phyloP scores from a whole-genome alignment of 2,888 invertebrate genomes.

The Crematogaster levior region DNA sequence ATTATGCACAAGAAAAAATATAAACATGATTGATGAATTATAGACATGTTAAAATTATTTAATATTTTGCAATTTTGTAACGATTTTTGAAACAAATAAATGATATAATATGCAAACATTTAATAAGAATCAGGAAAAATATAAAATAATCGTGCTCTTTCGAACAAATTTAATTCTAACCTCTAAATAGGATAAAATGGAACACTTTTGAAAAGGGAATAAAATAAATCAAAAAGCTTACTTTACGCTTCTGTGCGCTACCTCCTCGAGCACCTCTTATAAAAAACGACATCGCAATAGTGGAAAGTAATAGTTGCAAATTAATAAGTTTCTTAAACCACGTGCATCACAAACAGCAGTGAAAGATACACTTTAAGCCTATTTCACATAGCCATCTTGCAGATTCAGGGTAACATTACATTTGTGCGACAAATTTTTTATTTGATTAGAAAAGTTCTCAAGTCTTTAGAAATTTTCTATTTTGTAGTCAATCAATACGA shows the following conservation, averaged over 20 bases:
- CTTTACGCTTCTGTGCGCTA: slow-evolving; percentile 78
- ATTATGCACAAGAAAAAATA: background rate
- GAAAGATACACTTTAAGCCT: no score
- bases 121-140: background rate
- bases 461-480: no score
- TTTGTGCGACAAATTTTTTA: no score
- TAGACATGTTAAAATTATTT: background rate
- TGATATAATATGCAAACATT: background rate
- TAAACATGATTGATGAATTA: background rate
- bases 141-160: background rate
- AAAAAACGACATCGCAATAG: slow-evolving; percentile 80
- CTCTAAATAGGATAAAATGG: background rate
- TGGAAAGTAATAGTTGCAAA: slow-evolving; percentile 34
- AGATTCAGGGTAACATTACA: no score
- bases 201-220: background rate
- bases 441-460: no score
- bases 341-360: slow-evolving; percentile 4
- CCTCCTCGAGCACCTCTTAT: slow-evolving; percentile 76
- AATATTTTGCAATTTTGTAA: background rate
- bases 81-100: background rate
- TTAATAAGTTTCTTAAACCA: slow-evolving; percentile 51
- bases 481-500: no score
- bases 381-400: no score
- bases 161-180: background rate
- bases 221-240: slow-evolving; percentile 59